phyloP scores from a whole-genome alignment of 2,797 vertebrate genomes.

The Anolis apletophallus region DNA sequence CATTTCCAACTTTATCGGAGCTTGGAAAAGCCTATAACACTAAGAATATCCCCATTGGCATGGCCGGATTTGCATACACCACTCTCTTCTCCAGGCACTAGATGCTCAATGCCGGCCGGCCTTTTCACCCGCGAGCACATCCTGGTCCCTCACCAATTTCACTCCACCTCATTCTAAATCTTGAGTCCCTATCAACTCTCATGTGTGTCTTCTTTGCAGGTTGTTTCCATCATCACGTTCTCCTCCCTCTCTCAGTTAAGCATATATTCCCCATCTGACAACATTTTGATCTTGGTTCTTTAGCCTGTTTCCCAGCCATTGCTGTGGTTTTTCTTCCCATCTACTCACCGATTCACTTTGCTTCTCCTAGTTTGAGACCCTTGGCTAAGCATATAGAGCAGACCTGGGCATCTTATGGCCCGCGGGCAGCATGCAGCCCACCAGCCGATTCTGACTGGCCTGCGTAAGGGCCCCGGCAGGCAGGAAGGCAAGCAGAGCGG shows the following conservation, averaged over 20 bases:
- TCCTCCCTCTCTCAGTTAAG: neutral
- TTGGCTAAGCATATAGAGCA: neutral
- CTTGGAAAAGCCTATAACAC: no score
- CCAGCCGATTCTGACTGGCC: no score
- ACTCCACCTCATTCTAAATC: neutral
- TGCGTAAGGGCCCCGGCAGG: no score
- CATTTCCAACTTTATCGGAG: neutral
- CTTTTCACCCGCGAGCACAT: neutral
- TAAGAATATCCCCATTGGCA: no score
- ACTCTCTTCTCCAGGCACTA: neutral
- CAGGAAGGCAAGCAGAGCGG: no score
- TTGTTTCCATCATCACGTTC: no score
- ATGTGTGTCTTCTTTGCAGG: no score
- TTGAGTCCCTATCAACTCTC: neutral
- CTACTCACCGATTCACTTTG: neutral
- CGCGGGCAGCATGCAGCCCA: no score
- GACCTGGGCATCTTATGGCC: no score
- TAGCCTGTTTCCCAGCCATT: neutral
- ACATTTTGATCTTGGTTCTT: neutral
- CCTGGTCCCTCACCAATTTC: neutral
- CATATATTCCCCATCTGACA: neutral
- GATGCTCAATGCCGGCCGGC: neutral
- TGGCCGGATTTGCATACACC: no score
- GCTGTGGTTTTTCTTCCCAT: neutral
- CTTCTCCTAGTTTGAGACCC: neutral